Evolutionary conservation across 2,113 vertebrate species (phyloP).

Genomic region (Mus spicilegus): DNA sequence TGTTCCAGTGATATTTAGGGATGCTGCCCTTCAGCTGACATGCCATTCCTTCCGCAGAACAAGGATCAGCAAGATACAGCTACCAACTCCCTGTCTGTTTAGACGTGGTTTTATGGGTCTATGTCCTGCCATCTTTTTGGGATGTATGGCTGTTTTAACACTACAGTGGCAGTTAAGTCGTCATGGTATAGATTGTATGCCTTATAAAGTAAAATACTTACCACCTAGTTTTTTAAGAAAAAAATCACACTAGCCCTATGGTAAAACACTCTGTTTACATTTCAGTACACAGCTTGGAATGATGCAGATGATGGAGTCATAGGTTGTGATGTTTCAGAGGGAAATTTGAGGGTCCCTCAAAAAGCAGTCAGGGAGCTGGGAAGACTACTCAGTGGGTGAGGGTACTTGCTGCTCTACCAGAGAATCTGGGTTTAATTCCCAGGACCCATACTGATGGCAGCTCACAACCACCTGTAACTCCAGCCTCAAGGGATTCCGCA

Average conservation of each 20-base stretch:
- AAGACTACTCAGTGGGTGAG: not conserved
- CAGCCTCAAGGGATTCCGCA: not conserved
- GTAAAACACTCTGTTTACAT: conserved; percentile 4
- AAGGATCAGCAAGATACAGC: not conserved
- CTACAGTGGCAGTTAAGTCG: not conserved
- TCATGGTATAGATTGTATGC: not conserved
- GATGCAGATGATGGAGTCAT: not conserved
- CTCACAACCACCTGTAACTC: not conserved
- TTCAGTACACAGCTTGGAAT: not conserved
- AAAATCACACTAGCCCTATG: not conserved
- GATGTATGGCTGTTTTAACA: not conserved
- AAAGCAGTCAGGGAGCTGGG: not conserved
- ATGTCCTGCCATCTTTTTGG: not conserved
- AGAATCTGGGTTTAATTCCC: not conserved
- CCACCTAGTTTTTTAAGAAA: not conserved
- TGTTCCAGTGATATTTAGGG: not conserved
- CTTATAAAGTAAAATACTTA: conserved; percentile 19
- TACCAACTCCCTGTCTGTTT: not conserved
- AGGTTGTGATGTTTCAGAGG: not conserved
- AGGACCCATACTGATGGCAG: not conserved
- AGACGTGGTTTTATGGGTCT: conserved; percentile 10
- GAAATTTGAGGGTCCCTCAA: not conserved
- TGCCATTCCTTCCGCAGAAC: not conserved
- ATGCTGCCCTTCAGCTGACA: not conserved
- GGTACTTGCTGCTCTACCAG: no score